Percentiles rank a stretch among this genome's conserved stretches.
phyloP scores from a whole-genome alignment of 2,888 invertebrate genomes.

The Allygus modestus region DNA sequence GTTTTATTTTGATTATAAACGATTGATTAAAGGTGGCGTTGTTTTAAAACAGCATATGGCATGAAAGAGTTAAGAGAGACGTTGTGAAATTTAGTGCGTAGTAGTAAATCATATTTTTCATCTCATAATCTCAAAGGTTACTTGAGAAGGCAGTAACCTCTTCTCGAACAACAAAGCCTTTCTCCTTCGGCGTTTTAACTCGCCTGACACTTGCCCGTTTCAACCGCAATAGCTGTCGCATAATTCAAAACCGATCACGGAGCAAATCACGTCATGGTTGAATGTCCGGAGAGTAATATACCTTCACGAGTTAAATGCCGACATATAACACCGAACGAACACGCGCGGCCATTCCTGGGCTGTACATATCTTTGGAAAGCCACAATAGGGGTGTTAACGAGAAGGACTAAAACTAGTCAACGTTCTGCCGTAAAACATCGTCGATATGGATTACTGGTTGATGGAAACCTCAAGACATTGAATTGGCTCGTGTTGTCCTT shows the following conservation, averaged over 20 bases:
- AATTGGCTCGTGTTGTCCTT: no score
- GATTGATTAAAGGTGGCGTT: no score
- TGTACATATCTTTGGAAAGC: neutral
- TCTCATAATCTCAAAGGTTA: no score
- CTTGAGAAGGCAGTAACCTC: no score
- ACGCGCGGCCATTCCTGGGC: neutral
- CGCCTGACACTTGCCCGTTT: neutral
- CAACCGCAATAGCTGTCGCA: constrained; percentile 1
- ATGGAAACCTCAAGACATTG: no score
- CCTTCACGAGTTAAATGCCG: neutral
- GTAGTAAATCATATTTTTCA: no score
- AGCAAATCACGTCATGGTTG: neutral
- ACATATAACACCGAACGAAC: neutral
- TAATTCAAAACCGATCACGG: constrained; percentile 33
- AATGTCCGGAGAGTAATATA: constrained; percentile 5
- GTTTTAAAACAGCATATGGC: no score
- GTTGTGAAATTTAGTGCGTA: no score
- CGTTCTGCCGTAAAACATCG: neutral
- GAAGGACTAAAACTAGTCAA: neutral
- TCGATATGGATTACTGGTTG: neutral
- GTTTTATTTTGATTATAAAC: no score
- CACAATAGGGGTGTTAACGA: neutral
- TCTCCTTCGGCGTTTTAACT: neutral
- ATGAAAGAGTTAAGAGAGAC: no score
- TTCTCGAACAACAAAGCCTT: neutral